Percentiles rank a stretch among this genome's conserved stretches.
Conservation (phyloP, 2,888 invertebrate species). For the Cerceris rybyensis region DNA sequence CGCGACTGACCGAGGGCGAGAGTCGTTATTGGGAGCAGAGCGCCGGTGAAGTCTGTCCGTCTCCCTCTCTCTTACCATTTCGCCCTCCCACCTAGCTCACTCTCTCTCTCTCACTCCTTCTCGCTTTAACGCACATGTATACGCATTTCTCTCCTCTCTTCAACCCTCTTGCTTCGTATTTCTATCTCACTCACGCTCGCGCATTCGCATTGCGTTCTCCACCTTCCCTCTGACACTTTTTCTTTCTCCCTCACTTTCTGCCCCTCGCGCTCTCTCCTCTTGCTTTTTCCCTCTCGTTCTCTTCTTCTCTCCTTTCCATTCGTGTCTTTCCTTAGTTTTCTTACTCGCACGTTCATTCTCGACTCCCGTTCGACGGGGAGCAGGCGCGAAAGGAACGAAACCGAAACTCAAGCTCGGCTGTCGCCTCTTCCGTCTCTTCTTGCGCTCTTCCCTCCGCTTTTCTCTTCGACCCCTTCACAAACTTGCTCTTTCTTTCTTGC, state of each 20-base stretch:
- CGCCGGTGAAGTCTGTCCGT: constrained; percentile 56
- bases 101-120: constrained; percentile 18
- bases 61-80: constrained; percentile 27
- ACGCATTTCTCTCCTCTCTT: constrained; percentile 2
- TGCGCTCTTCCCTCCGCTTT: constrained; percentile 12
- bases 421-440: constrained; percentile 51
- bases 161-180: background rate
- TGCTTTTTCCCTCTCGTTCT: constrained; percentile 20
- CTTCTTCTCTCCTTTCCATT: constrained; percentile 1
- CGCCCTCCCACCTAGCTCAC: constrained; percentile 26
- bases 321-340: constrained; percentile 27
- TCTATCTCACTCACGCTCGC: background rate
- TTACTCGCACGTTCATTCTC: constrained; percentile 54
- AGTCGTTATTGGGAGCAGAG: constrained; percentile 68
- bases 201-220: background rate
- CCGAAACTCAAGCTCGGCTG: constrained; percentile 66
- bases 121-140: constrained; percentile 7
- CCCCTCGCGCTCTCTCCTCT: constrained; percentile 12
- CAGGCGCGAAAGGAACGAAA: constrained; percentile 72
- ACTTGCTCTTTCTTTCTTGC: background rate
- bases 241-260: constrained; percentile 15
- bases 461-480: constrained; percentile 8
- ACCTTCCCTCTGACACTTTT: constrained; percentile 4
- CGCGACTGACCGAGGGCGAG: constrained; percentile 75
- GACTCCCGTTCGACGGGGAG: constrained; percentile 59